Evolutionary conservation across 2,113 vertebrate species (phyloP), one percentile per base, ranked within the genome.

Genomic region (Sander lucioperca): DNA sequence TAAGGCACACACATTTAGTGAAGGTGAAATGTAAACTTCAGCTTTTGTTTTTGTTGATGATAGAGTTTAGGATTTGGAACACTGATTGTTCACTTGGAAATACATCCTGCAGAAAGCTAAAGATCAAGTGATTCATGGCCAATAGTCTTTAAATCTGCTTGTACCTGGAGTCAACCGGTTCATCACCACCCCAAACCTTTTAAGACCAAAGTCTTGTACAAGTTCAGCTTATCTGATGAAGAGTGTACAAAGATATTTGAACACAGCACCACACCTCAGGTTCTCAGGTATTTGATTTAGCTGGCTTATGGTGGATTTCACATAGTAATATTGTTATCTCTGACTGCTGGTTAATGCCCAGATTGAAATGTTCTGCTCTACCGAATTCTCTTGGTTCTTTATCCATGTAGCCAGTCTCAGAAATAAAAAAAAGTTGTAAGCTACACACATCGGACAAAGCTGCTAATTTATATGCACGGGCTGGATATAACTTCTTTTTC

Each of bases 311-410:
- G 21, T 73, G 65, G 86, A 88, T 85, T 91, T 86, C 80, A 68
- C 39, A 78, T 81, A 77, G 82, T 87, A 69, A 74, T 88, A 88
- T 33, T 5, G 30, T 91, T 80, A 75, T 88, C 82, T 79, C 82
- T 62, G 78, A 87, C 64, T 68, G 77, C 64, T 61, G 88, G 79
- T 85, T 87, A 84, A 91, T 90, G 83, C 78, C 69, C 68, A 43
- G 64, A 59, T 27, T 63, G 39, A 87, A 57, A 87, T 87, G 54
- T 88, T 87, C 80, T 81, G 75, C 78, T 90, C 71, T 10, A 63
- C 74, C 15, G 33, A 82, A 79, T 74, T 76, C 68, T 64, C 78
- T 78, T 33, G 5, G 58, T 67, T 85, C 62, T 68, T 76, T 74
- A 57, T 74, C 80, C 53, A 23, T 54, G 48, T 43, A 61, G 74